These are phyloP conservation scores for Bactericera cockerelli DNA, from an alignment of 1,140 invertebrate genomes.

Conservation along the genomic window DNA sequence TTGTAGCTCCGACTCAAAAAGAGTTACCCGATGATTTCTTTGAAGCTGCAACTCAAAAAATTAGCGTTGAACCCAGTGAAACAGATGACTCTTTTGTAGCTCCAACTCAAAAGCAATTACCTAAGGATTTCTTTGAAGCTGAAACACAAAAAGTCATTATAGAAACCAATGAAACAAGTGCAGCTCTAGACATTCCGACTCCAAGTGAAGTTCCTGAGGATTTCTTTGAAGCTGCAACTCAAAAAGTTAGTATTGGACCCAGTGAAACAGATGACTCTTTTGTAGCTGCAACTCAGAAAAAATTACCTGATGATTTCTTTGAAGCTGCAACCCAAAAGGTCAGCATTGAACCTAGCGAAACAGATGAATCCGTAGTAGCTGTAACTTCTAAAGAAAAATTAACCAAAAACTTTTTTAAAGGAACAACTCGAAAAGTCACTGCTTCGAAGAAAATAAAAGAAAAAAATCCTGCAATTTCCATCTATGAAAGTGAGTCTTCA, in stretches of 20 bases:
- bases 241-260: neutral
- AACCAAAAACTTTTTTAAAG: neutral
- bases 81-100: neutral
- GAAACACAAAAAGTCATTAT: neutral
- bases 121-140: neutral
- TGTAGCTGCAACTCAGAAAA: neutral
- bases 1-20: constrained; percentile 1
- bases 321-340: constrained; percentile 3
- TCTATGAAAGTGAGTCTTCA: neutral
- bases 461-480: neutral
- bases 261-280: neutral
- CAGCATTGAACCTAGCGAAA: neutral
- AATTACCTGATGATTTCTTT: neutral
- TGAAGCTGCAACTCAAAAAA: neutral
- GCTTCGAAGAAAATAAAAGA: neutral
- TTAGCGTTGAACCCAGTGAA: neutral
- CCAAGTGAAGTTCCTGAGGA: neutral
- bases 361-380: neutral
- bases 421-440: neutral
- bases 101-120: neutral
- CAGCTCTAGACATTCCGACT: no score
- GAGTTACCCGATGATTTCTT: neutral
- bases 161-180: neutral
- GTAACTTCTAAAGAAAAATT: neutral
- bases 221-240: neutral